These are phyloP conservation scores for Bathynomus jamesi DNA, from an alignment of 1,140 invertebrate genomes.

Conservation along the genomic window DNA sequence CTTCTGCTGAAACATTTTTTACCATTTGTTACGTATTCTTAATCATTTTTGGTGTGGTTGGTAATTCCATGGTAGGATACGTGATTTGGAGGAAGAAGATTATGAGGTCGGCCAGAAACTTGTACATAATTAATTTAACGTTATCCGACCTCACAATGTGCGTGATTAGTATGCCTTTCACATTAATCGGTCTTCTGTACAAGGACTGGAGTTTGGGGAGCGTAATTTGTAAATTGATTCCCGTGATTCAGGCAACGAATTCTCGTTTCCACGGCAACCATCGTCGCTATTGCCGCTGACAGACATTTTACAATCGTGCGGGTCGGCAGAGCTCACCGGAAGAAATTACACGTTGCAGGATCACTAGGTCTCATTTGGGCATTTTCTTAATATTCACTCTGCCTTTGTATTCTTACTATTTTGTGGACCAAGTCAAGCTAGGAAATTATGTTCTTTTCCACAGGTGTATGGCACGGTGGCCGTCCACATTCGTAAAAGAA, in stretches of 20 bases:
- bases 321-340: constrained; percentile 27
- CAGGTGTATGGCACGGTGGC: constrained; percentile 46
- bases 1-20: constrained; percentile 33
- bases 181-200: constrained; percentile 46
- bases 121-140: constrained; percentile 55
- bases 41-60: constrained; percentile 43
- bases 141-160: constrained; percentile 54
- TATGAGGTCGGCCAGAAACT: constrained; percentile 53
- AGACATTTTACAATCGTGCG: constrained; percentile 51
- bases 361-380: constrained; percentile 43
- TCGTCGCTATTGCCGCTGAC: constrained; percentile 55
- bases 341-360: constrained; percentile 25
- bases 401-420: constrained; percentile 48
- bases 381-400: constrained; percentile 44
- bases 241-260: constrained; percentile 53
- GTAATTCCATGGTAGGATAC: constrained; percentile 46
- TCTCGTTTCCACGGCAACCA: constrained; percentile 54
- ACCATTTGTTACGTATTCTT: constrained; percentile 42
- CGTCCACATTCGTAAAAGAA: constrained; percentile 43
- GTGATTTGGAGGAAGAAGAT: constrained; percentile 43
- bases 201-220: constrained; percentile 43
- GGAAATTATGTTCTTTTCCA: constrained; percentile 41
- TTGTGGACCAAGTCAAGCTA: constrained; percentile 42
- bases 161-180: constrained; percentile 54
- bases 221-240: constrained; percentile 52